Percentiles rank a stretch among this genome's conserved stretches.
Conservation (phyloP, 2,113 vertebrate genomes). For the Esox niger region DNA sequence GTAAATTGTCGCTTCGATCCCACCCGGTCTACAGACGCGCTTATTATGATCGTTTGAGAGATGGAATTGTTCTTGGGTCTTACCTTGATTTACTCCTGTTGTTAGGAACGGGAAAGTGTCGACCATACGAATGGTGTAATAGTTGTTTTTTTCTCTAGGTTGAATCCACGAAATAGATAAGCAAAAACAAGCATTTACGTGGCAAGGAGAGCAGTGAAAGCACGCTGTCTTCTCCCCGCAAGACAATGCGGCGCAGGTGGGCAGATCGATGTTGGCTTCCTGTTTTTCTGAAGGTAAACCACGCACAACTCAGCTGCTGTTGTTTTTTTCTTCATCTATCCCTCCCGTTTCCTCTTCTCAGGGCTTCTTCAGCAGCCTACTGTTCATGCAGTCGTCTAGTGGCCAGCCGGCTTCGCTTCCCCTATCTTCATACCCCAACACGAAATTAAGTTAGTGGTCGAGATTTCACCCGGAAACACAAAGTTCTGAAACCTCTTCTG, state of each 20-base stretch:
- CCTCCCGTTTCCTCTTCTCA: slow-evolving; percentile 10
- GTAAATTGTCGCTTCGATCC: not conserved
- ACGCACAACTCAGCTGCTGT: slow-evolving; percentile 9
- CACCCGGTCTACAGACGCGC: too few relatives aligned
- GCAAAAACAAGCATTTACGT: too few relatives aligned
- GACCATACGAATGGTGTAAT: not conserved
- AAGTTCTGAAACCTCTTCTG: slow-evolving; percentile 23
- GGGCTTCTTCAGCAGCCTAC: slow-evolving; percentile 3
- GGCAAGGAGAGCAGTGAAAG: not conserved
- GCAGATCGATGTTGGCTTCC: slow-evolving; percentile 48
- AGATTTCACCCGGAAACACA: slow-evolving; percentile 57
- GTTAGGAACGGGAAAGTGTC: not conserved
- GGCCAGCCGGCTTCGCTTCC: slow-evolving; percentile 14
- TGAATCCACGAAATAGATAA: not conserved
- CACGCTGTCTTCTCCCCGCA: slow-evolving; percentile 1
- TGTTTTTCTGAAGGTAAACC: slow-evolving; percentile 57
- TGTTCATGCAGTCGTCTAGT: not conserved
- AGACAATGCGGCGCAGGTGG: slow-evolving; percentile 41
- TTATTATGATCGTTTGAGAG: not conserved
- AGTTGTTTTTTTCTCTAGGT: not conserved
- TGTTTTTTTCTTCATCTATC: slow-evolving; percentile 31
- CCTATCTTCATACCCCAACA: slow-evolving; percentile 1
- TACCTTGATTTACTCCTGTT: slow-evolving; percentile 37
- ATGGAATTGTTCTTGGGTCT: slow-evolving; percentile 10
- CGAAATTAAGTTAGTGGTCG: slow-evolving; percentile 29